A percentile compares a stretch with the other conserved stretches of the same genome.
These are phyloP conservation scores for Peromyscus attwateri DNA, from an alignment of 2,797 vertebrate species.

Conservation along the genomic window DNA sequence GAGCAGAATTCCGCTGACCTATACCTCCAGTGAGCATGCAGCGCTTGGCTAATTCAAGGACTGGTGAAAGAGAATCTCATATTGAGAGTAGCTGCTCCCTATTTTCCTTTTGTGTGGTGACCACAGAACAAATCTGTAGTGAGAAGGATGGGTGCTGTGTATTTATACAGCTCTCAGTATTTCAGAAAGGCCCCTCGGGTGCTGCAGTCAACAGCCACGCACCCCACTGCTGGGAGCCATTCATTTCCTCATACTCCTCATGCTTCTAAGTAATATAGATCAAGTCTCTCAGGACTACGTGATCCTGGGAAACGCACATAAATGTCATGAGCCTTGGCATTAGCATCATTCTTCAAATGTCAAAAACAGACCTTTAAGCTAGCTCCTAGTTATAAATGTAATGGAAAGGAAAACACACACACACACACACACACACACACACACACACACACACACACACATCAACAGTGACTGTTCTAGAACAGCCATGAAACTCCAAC, in stretches of 20 bases:
- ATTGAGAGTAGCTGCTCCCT: not conserved
- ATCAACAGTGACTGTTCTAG: not conserved
- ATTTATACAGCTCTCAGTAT: not conserved
- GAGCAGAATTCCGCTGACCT: constrained; percentile 2
- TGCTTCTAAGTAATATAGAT: not conserved
- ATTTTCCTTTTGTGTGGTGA: not conserved
- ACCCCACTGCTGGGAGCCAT: not conserved
- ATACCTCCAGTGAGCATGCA: not conserved
- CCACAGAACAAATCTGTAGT: not conserved
- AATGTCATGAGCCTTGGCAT: not conserved
- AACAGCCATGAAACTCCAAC: not conserved
- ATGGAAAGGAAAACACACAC: not conserved
- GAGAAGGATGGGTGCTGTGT: not conserved
- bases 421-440: not conserved
- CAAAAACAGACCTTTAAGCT: constrained; percentile 42
- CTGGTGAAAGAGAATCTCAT: not conserved
- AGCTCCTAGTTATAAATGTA: not conserved
- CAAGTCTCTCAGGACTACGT: not conserved
- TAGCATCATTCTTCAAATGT: constrained; percentile 36
- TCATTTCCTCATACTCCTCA: not conserved
- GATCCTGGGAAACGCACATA: not conserved
- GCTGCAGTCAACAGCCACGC: not conserved
- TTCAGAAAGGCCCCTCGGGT: not conserved
- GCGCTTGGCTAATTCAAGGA: not conserved
- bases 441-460: not conserved